phyloP scores from a whole-genome alignment of 2,797 vertebrate genomes.

The Enteromius thamalakanensis region DNA sequence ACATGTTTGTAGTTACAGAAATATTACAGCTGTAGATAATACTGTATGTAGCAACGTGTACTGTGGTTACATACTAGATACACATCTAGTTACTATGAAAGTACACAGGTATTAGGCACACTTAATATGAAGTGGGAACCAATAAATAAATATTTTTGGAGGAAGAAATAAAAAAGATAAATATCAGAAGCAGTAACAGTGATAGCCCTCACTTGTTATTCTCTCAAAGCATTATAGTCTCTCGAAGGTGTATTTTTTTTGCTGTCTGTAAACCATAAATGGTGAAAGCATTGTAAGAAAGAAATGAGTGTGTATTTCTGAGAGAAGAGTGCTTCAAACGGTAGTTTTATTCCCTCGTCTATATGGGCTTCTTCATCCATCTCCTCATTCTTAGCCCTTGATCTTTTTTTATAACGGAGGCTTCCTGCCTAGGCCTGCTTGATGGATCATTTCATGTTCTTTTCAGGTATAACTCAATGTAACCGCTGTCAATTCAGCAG shows the following conservation, averaged over 20 bases:
- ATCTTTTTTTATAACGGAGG: constrained; percentile 65
- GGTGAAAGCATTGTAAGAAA: constrained; percentile 32
- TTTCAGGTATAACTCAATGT: not conserved
- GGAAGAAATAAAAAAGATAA: not conserved
- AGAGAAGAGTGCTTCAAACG: constrained; percentile 44
- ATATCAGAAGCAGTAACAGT: not conserved
- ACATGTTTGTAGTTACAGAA: too few species aligned
- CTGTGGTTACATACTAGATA: too few species aligned
- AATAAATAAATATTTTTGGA: not conserved
- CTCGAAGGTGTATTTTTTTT: constrained; percentile 15
- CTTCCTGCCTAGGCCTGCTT: constrained; percentile 31
- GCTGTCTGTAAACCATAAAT: constrained; percentile 38
- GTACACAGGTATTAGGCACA: too few species aligned
- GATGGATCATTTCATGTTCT: constrained; percentile 21
- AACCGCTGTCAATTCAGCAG: not conserved
- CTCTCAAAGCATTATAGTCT: constrained; percentile 1
- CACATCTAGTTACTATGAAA: too few species aligned
- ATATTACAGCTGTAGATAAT: too few species aligned
- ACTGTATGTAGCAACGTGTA: too few species aligned
- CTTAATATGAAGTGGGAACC: too few species aligned
- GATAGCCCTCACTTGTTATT: not conserved
- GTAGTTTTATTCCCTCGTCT: constrained; percentile 30
- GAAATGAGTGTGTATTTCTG: constrained; percentile 4
- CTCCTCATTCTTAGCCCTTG: constrained; percentile 54
- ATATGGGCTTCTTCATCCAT: constrained; percentile 9